phyloP scores from a whole-genome alignment of 1,140 invertebrate species.

The Tribolium castaneum region DNA sequence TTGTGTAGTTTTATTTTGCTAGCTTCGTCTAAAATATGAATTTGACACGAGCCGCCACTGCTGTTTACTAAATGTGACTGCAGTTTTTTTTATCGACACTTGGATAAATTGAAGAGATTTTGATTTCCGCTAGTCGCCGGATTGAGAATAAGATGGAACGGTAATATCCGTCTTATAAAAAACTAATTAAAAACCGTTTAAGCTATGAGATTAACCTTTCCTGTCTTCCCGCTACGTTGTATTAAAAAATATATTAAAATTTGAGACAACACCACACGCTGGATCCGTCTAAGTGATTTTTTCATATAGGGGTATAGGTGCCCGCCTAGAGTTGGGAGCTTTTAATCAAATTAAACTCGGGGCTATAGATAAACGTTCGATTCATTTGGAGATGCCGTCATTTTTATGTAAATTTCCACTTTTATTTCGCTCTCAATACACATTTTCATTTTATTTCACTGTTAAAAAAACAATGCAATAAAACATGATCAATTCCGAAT shows the following conservation, averaged over 20 bases:
- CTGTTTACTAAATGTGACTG: not conserved
- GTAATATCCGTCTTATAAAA: constrained; percentile 24
- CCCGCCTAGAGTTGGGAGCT: no score
- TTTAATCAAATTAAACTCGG: no score
- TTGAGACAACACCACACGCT: no score
- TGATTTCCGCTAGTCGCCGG: not conserved
- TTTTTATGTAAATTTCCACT: not conserved
- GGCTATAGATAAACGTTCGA: no score
- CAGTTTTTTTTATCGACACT: constrained; percentile 4
- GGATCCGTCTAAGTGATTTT: no score
- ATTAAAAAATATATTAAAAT: no score
- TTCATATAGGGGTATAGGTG: no score
- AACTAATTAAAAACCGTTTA: constrained; percentile 24
- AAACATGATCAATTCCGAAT: constrained; percentile 1
- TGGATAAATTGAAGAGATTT: constrained; percentile 20
- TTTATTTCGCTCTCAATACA: not conserved
- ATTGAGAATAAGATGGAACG: not conserved
- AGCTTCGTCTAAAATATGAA: no score
- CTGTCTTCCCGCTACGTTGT: not conserved
- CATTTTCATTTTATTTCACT: no score
- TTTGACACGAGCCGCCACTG: no score
- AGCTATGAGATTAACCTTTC: not conserved
- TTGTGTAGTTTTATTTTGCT: no score
- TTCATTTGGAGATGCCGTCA: not conserved
- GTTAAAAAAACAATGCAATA: not conserved